Evolutionary conservation across 2,888 invertebrate genomes (phyloP).

Genomic region (Rhimphoctona megacephalus): DNA sequence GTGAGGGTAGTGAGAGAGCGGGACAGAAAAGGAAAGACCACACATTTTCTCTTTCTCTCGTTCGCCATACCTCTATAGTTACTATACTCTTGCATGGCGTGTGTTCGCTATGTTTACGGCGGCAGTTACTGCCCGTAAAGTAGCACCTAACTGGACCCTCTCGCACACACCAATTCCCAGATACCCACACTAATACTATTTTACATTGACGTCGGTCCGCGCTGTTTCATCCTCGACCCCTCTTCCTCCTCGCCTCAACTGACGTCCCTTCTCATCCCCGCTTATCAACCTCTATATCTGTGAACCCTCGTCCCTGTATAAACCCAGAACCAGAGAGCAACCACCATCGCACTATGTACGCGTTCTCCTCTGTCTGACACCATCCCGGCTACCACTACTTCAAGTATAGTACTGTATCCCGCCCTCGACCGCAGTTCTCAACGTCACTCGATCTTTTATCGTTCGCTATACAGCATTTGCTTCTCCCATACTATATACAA

Average conservation of each 20-base stretch:
- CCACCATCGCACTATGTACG: constrained; percentile 23
- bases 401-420: not conserved
- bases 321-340: constrained; percentile 25
- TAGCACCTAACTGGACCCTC: constrained; percentile 79
- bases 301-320: constrained; percentile 33
- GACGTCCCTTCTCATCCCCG: constrained; percentile 48
- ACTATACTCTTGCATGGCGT: constrained; percentile 65
- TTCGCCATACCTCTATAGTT: constrained; percentile 40
- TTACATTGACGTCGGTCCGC: constrained; percentile 47
- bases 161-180: constrained; percentile 67
- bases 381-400: constrained; percentile 31
- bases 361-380: constrained; percentile 31
- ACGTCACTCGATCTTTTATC: constrained; percentile 59
- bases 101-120: constrained; percentile 77
- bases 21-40: constrained; percentile 64
- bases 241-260: constrained; percentile 6
- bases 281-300: constrained; percentile 36
- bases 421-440: constrained; percentile 49
- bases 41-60: constrained; percentile 40
- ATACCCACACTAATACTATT: constrained; percentile 27
- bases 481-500: constrained; percentile 3
- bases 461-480: constrained; percentile 41
- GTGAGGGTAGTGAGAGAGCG: constrained; percentile 34
- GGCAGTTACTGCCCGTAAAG: constrained; percentile 79
- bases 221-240: constrained; percentile 39